Evolutionary conservation across 1,140 invertebrate genomes (phyloP), one percentile per base, ranked within the genome.

Genomic region (Drosophila sechellia): DNA sequence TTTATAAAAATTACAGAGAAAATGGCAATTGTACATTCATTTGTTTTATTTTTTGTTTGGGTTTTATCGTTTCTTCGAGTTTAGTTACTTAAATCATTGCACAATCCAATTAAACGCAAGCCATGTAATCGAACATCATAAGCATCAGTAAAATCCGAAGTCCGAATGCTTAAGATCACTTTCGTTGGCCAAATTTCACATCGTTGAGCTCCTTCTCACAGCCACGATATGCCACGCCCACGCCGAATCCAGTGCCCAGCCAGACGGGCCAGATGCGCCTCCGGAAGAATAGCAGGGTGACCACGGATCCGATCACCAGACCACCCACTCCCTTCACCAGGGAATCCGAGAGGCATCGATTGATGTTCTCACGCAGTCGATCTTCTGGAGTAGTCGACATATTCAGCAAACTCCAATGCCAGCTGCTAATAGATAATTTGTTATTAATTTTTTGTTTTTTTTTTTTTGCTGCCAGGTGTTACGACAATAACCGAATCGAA

Each of bases 211-310:
- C 94, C 81, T 94, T 93, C 92, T 96, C 95, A 92, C 96, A 97
- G 90, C 95, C 95, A 45, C 95, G 94, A 93, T 96, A 96, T 71
- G 96, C 96, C 90, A 96, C 93, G 55, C 96, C 96, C 77, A 96
- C 91, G 20, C 96, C 96, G 86, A 96, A 95, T 34, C 96, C 95
- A 61, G 94, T 94, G 35, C 96, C 95, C 43, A 94, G 93, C 77
- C 96, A 93, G 20, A 96, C 93, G 4, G 96, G 96, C 95, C 96
- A 97, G 52, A 93, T 93, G 92, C 94, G 94, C 77, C 94, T 93
- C 91, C 93, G 90, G 57, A 95, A 93, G 83, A 96, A 96, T 31
- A 96, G 91, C 17, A 96, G 46, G 1, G 96, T 96, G 77, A 95
- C 92, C 43, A 96, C 90, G 13, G 94, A 93, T n/a, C 96, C 96